Base-by-base conservation (phyloP, 35 echinoderm and acorn worm species). In the Diadema setosum region DNA sequence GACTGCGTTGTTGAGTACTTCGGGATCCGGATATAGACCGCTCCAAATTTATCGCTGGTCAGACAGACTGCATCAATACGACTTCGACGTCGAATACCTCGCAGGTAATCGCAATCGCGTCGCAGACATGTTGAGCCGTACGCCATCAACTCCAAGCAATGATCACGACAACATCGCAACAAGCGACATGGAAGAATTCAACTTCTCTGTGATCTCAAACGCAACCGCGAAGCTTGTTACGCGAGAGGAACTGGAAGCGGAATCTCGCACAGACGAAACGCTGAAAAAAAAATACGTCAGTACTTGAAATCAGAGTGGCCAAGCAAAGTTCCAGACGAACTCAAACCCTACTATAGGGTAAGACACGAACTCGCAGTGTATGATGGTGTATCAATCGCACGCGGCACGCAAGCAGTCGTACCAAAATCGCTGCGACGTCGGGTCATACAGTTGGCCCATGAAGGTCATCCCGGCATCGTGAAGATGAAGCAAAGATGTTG, bases 1-100 rank as follows among this genome's bases (percentile, higher is more conserved):
- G 64, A 75, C 75, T 20, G 88, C 85, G 23, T 70, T 88, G 42
- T 27, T 83, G 56, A 65, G 84, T 69, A 48, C 85, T 32, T 81
- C 73, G 15, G 80, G 85, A 26, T 76, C 85, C 18, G 85, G 91
- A 75, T 80, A 81, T 49, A 31, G 74, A 63, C 84, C 91, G 55
- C 81, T 93, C 56, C 85, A 85, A 14, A 87, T 87, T 70, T 36
- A 73, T 6, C 2, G 46, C 9, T 93, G 84, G 73, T 17, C 48
- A 81, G 75, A 73, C 46, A 55, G 78, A 5, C 55, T 93, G 48
- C 24, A 73, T 5, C 48, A 82, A 17, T 93, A 81, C 52, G 27
- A 93, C 52, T 93, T 65, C 70, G 42, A 11, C 8, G 84, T 87
- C 11, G 70, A 87, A 63, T 87, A 67, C 24, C 46, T 55, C 30